These are phyloP conservation scores for Hormiphora californensis DNA, from an alignment of 37 sponge, comb jelly and placozoan species.

Conservation along the genomic window DNA sequence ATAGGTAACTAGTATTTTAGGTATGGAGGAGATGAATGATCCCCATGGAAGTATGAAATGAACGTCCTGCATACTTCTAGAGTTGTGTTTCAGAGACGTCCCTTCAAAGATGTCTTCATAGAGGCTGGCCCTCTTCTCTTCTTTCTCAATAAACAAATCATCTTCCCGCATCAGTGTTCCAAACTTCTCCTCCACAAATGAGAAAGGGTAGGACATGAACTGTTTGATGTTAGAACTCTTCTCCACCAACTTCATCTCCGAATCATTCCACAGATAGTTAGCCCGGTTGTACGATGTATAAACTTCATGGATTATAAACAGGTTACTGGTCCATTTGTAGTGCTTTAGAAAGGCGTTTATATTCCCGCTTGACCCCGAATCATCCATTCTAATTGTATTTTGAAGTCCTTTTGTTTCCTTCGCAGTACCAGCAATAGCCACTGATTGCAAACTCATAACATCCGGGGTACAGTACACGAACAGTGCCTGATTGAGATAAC, in stretches of 20 bases:
- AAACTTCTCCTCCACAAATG: background rate
- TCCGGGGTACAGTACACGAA: background rate
- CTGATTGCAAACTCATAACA: too few species aligned
- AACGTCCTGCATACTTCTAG: too few species aligned
- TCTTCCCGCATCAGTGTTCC: too few species aligned
- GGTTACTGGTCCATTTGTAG: conserved; percentile 11
- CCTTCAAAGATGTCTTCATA: too few species aligned
- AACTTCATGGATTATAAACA: background rate
- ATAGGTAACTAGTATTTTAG: too few species aligned
- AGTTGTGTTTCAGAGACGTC: too few species aligned
- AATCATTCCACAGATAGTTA: background rate
- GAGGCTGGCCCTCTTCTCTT: too few species aligned
- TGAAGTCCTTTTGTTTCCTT: background rate
- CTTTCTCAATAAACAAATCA: too few species aligned
- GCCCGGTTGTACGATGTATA: background rate
- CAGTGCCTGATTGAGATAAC: background rate
- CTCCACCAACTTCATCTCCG: background rate
- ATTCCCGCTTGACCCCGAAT: background rate
- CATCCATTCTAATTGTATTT: conserved; percentile 1
- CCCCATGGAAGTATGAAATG: too few species aligned
- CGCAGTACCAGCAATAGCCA: background rate
- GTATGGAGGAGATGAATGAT: too few species aligned
- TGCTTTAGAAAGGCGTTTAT: background rate
- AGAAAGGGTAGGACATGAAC: background rate
- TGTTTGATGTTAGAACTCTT: background rate